Conservation (phyloP, 2,113 vertebrate species). For the Chauna torquata region DNA sequence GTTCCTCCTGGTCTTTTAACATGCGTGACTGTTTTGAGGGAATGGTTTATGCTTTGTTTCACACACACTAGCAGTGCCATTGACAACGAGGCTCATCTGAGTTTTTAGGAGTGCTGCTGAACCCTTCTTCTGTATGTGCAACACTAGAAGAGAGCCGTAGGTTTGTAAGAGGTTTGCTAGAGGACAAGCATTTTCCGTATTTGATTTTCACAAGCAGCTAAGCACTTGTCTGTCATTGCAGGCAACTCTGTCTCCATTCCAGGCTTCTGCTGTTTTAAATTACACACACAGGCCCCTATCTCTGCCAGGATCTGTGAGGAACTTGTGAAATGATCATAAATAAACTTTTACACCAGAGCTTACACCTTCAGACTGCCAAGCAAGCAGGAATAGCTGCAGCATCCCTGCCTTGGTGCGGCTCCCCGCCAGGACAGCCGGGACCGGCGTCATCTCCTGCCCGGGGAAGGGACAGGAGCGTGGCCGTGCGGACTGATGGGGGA, state of each 20-base stretch:
- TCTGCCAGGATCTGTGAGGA: background rate
- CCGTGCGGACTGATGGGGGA: too few relatives aligned
- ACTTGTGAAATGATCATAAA: background rate
- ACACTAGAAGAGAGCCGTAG: background rate
- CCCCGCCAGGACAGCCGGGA: background rate
- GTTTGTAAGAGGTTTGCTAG: background rate
- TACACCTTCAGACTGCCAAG: background rate
- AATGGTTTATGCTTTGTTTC: background rate
- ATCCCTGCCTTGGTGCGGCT: background rate
- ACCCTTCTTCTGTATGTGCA: accelerated
- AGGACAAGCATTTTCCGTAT: background rate
- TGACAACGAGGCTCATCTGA: background rate
- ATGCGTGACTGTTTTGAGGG: background rate
- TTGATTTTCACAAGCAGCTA: background rate
- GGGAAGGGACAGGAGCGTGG: background rate
- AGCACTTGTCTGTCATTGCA: background rate
- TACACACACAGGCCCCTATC: background rate
- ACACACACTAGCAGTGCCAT: background rate
- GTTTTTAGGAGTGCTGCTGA: background rate
- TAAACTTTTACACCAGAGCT: background rate
- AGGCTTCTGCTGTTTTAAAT: background rate
- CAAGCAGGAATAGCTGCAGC: background rate
- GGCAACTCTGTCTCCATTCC: background rate
- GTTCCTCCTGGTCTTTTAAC: background rate
- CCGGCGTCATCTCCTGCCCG: too few relatives aligned